Base-by-base conservation (phyloP, 2,797 vertebrate species). In the Bryconaethiops microstoma region DNA sequence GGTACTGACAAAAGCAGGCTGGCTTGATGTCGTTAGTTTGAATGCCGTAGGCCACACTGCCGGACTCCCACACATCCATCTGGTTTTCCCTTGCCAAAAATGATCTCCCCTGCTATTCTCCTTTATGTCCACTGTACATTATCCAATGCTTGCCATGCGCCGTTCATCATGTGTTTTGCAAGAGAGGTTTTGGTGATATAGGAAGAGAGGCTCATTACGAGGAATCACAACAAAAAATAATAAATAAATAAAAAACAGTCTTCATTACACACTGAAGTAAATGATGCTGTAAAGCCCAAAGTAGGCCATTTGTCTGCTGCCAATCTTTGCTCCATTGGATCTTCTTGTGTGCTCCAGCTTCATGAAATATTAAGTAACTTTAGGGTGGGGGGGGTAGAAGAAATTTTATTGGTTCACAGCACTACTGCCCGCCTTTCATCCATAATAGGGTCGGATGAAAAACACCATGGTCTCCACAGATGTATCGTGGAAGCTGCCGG, bases 321-420 rank as follows among this genome's bases (percentile, higher is more conserved):
- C 74, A 52, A 54, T 76, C 74, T 80, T 59, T 68, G 29, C 55
- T 69, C 35, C 68, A 73, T 65, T 79, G 25, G 42, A 63, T 54
- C 40, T 23, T 54, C 78, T 73, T 79, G 71, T 73, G 42, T 69
- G 54, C 25, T 40, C 45, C 12, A 14, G 23, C 73, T 81, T 40
- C 48, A 70, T 59, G 86, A 81, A 86, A 79, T 78, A 82, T 80
- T 83, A 78, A 87, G 70, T 82, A 78, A 83, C 80, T 82, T 82
- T 50, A 83, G 68, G 75, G 77, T 14, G 75, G 79, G 80, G 78
- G 83, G 80, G 78, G 83, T 76, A 75, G 85, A 85, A 81, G 52
- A 77, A 48, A 63, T 57, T 87, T 90, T 88, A 90, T 87, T 90
- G 86, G 87, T 88, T 89, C 83, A 86, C 73, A 77, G 79, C 84